Percentiles rank a stretch among this genome's conserved stretches.
Conservation (phyloP, 1,140 invertebrate genomes). For the Mya arenaria region DNA sequence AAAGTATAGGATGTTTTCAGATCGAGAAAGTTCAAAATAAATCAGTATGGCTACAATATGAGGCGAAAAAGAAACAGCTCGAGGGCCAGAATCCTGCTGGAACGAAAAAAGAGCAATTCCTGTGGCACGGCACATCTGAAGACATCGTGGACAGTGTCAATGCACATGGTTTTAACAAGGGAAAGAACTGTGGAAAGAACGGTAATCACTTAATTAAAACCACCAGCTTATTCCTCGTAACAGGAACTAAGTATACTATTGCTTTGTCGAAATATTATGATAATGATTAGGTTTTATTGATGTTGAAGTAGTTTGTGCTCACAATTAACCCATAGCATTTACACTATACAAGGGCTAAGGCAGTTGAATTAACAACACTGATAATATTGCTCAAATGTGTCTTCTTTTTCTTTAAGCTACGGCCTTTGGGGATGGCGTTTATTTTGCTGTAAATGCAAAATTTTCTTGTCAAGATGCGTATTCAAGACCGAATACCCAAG, state of each 20-base stretch:
- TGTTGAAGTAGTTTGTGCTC: no score
- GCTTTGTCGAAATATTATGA: no score
- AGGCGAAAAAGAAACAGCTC: constrained; percentile 63
- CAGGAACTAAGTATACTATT: no score
- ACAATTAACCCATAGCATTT: no score
- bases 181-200: constrained; percentile 73
- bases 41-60: constrained; percentile 64
- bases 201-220: constrained; percentile 62
- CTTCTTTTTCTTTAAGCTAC: background rate
- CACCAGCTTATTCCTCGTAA: no score
- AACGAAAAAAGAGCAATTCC: constrained; percentile 61
- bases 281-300: no score
- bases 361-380: no score
- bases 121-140: constrained; percentile 71
- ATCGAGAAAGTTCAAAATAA: constrained; percentile 66
- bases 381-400: background rate
- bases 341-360: no score
- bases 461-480: constrained; percentile 54
- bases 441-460: constrained; percentile 51
- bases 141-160: constrained; percentile 66
- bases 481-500: constrained; percentile 33
- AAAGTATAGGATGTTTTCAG: no score
- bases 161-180: constrained; percentile 70
- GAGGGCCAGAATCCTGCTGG: constrained; percentile 47
- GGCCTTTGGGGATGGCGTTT: constrained; percentile 61